Base-by-base conservation (phyloP, 2,797 vertebrate genomes). In the Mus minutoides region DNA sequence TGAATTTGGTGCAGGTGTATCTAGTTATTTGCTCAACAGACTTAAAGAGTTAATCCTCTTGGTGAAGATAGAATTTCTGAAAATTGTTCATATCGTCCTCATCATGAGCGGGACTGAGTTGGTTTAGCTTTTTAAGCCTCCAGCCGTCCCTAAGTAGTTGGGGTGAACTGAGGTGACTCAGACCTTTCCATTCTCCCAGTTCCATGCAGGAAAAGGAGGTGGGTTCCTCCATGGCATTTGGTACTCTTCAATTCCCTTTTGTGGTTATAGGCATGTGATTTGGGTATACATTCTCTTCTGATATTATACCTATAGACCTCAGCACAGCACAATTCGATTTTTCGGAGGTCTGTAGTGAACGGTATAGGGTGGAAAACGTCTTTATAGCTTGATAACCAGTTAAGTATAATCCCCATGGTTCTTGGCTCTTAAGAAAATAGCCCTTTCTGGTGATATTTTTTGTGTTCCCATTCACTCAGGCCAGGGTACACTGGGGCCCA, bases 391-490 rank as follows among this genome's bases (percentile, higher is more conserved):
- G 75, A 94, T 96, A 71, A 82, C 52, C 22, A 73, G n/a, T 12
- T 94, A 54, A 89, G 84, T 94, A 79, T 16, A 56, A 90, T 52
- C 77, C 64, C 37, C 16, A 19, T 88, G 71, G 52, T 88, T 93
- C 46, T 88, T 92, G 17, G 69, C 29, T 94, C 56, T 95, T 96
- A 89, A 88, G 54, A 95, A 94, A 95, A 87, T 62, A 96, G 14
- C 6, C 4, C 34, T 89, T 90, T 86, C 24, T 40, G 49, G 11
- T 60, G 90, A 96, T 90, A 67, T 88, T 92, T 96, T 96, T 92
- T 90, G 69, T 95, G 49, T 11, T 11, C 43, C 21, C 77, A 46
- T 95, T 96, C 16, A 94, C 49, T 89, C 52, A 43, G 77, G 71
- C 54, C 69, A 2, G 31, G 88, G 71, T 83, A 10, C n/a, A 40